Conservation (phyloP, 37 sponge, comb jelly and placozoan genomes). For the Tethya wilhelma region DNA sequence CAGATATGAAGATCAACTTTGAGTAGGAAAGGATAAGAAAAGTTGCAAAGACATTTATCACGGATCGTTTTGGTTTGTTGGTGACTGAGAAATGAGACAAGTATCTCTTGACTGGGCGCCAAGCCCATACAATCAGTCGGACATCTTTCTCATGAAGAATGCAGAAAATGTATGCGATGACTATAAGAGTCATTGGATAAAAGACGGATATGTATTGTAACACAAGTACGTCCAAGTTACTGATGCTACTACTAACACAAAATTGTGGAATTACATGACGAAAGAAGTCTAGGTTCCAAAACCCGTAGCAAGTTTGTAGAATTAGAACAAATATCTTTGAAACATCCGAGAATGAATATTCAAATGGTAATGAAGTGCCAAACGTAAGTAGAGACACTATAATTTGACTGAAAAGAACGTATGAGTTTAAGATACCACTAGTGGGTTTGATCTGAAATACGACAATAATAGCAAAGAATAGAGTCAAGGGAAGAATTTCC, state of each 20-base stretch:
- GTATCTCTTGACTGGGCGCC: slow-evolving; percentile 9
- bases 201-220: slow-evolving; percentile 43
- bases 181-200: slow-evolving; percentile 30
- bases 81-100: slow-evolving; percentile 21
- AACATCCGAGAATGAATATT: neutral
- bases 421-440: neutral
- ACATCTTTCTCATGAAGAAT: slow-evolving; percentile 16
- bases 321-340: neutral
- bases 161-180: neutral
- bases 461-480: slow-evolving; percentile 1
- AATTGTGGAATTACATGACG: slow-evolving; percentile 26
- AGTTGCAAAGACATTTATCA: slow-evolving; percentile 19
- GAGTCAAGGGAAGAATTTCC: neutral
- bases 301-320: slow-evolving; percentile 16
- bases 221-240: slow-evolving; percentile 20
- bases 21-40: slow-evolving; percentile 27
- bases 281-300: slow-evolving; percentile 66
- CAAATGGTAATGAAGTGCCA: neutral
- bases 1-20: slow-evolving; percentile 5
- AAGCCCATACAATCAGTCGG: neutral
- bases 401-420: slow-evolving; percentile 16
- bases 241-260: slow-evolving; percentile 34
- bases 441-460: slow-evolving; percentile 17
- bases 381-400: neutral
- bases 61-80: slow-evolving; percentile 7